These are phyloP conservation scores for Xerus inauris DNA, from an alignment of 2,113 vertebrate genomes.

Conservation along the genomic window DNA sequence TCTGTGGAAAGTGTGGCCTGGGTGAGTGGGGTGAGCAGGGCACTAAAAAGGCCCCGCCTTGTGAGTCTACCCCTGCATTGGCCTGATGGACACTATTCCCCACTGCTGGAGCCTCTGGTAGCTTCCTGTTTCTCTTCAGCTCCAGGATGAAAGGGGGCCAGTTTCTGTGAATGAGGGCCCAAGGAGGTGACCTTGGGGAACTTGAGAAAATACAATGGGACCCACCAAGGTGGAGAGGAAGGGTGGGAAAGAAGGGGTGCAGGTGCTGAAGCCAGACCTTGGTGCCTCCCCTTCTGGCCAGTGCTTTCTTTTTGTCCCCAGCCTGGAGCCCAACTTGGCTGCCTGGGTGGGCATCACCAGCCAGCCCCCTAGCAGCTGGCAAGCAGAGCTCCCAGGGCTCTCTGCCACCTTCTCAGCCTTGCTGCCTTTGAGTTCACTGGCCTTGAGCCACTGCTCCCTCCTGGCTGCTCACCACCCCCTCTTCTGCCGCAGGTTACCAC, in stretches of 20 bases:
- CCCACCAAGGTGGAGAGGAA: neutral
- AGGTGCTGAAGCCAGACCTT: neutral
- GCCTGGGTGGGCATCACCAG: neutral
- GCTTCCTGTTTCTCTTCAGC: neutral
- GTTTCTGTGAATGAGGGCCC: neutral
- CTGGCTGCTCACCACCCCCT: neutral
- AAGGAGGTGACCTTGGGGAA: neutral
- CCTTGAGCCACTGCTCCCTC: accelerated
- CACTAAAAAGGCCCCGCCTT: neutral
- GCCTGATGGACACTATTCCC: neutral
- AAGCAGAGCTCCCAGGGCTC: neutral
- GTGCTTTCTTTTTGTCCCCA: neutral
- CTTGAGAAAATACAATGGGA: neutral
- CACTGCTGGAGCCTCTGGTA: neutral
- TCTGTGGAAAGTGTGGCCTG: conserved; percentile 97
- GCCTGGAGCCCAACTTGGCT: neutral
- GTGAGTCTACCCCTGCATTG: neutral
- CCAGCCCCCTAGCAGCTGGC: neutral
- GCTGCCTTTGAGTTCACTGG: neutral
- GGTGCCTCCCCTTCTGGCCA: neutral
- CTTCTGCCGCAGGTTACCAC: conserved; percentile 91
- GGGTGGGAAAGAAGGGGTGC: neutral
- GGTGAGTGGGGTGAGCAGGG: conserved; percentile 87
- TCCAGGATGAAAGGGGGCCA: neutral
- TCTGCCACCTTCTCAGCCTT: neutral